Base-by-base conservation (phyloP, 2,888 invertebrate species). In the Polyommatus iphigenia region DNA sequence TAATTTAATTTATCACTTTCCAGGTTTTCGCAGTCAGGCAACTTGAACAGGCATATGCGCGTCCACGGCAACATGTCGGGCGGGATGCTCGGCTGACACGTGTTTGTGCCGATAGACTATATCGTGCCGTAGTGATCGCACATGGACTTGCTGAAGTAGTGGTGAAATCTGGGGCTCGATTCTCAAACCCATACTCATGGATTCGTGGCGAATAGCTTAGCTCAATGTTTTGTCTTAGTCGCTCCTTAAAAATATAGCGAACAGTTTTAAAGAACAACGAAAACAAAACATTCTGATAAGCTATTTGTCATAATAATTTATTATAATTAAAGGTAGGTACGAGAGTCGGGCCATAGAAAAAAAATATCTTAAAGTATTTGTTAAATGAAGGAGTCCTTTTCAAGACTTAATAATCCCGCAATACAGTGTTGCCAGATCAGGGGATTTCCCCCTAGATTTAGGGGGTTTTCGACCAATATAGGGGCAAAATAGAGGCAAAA, bases 11-110 rank as follows among this genome's bases (percentile, higher is more conserved):
- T 36, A 32, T 71, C 36, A 77, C 79, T 80, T 79, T 59, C 0
- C 89, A 95, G 96, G 87, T 99, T 99, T 92, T 99, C 99, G 7
- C 99, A 99, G 89, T 99, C 99, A 71, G 99, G 99, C 79, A 99
- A 99, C 92, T 95, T 99, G 80, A 99, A 99, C 94, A 96, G 99
- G 85, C 99, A 99, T 92, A 99, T 99, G 99, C 95, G 99, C 83
- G 99, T 99, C 4, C 99, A 99, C 88, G 97, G 97, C 57, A 95
- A 95, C 84, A 95, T 95, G 87, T 91, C 93, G 4, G 88, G 90
- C 78, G 93, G 94, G 71, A 90, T 95, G 87, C 91, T 95, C 83
- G 95, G 95, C 93, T 96, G 95, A 96, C 96, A 95, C 81, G 85
- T 88, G 85, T 82, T 85, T 84, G 71, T 88, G 88, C 86, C 88